phyloP scores from a whole-genome alignment of 92 coral and sea anemone species.

The Zoanthus sociatus region DNA sequence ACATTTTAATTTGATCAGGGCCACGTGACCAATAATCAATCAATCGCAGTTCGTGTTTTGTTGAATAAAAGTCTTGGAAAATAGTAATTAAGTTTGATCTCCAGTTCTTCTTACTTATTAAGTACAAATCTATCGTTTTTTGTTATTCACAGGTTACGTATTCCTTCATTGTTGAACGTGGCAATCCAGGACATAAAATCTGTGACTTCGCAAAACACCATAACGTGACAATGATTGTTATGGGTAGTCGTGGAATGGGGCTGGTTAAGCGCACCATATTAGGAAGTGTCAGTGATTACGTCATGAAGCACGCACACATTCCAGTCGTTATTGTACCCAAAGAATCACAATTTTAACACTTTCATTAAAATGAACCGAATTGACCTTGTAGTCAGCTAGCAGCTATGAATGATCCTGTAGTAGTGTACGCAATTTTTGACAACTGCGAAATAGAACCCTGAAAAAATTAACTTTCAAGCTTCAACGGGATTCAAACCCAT shows the following conservation, averaged over 20 bases:
- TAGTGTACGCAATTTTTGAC: background rate
- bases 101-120: background rate
- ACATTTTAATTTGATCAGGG: no score
- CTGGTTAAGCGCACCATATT: constrained; percentile 13
- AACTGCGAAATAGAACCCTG: background rate
- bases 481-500: background rate
- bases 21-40: no score
- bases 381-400: no score
- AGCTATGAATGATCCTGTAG: no score
- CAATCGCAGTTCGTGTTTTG: no score
- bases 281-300: constrained; percentile 39
- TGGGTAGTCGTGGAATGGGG: constrained; percentile 25
- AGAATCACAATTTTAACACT: background rate
- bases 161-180: constrained; percentile 4
- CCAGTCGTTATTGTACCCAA: constrained; percentile 17
- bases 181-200: background rate
- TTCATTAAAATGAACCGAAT: no score
- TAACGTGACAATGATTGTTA: constrained; percentile 2
- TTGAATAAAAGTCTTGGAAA: no score
- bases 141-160: background rate
- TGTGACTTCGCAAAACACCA: constrained; percentile 3
- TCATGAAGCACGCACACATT: constrained; percentile 13
- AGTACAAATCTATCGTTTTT: background rate
- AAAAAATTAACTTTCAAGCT: background rate
- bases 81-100: background rate